phyloP scores from a whole-genome alignment of 2,113 vertebrate species.

The Ammospiza caudacuta region DNA sequence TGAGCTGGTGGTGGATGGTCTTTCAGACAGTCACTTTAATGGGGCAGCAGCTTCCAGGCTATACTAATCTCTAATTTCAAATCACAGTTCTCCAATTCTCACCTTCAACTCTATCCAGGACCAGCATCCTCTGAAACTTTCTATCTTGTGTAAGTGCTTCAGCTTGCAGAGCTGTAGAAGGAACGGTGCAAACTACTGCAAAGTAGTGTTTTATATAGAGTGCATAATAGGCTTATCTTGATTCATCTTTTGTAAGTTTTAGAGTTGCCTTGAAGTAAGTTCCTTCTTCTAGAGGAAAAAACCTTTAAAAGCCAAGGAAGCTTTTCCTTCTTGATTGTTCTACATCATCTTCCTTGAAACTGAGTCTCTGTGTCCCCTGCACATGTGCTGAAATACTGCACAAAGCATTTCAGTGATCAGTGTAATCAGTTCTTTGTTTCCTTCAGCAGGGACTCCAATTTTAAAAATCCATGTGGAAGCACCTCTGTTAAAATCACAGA shows the following conservation, averaged over 20 bases:
- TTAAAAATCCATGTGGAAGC: neutral
- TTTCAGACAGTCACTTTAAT: neutral
- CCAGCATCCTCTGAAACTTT: neutral
- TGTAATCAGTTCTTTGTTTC: neutral
- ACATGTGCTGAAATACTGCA: neutral
- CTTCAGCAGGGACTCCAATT: neutral
- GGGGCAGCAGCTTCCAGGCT: neutral
- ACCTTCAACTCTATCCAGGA: neutral
- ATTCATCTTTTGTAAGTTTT: neutral
- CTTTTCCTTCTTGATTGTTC: neutral
- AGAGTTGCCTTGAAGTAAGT: neutral
- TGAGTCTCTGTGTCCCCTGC: neutral
- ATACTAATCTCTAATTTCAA: neutral
- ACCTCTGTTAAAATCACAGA: neutral
- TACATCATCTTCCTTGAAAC: neutral
- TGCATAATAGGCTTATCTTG: neutral
- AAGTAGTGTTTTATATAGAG: neutral
- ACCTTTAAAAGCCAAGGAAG: neutral
- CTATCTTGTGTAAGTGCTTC: neutral
- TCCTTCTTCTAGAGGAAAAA: neutral
- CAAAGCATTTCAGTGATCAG: neutral
- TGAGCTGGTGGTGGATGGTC: neutral
- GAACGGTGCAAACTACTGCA: neutral
- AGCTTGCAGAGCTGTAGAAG: neutral
- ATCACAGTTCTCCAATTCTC: neutral